Evolutionary conservation across 2,113 vertebrate species (phyloP).

Genomic region (Mus spicilegus): DNA sequence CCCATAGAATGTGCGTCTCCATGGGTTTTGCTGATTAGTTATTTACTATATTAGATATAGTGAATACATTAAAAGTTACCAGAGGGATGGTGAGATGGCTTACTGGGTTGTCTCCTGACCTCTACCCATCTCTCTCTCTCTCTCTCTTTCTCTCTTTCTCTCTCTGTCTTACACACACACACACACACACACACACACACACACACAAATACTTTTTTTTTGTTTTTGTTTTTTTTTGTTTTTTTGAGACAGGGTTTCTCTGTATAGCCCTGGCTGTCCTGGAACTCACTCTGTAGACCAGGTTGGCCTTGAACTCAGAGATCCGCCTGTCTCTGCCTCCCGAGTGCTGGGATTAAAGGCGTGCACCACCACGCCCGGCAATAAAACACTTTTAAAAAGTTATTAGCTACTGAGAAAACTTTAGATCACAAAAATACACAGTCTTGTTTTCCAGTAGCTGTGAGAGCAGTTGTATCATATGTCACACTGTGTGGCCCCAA

Average conservation of each 20-base stretch:
- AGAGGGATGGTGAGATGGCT: not conserved
- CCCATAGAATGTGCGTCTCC: slow-evolving; percentile 36
- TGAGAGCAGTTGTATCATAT: not conserved
- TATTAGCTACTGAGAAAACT: not conserved
- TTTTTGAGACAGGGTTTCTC: too few species aligned
- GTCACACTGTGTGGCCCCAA: not conserved
- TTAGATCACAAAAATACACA: not conserved
- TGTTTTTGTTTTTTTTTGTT: too few species aligned
- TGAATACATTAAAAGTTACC: not conserved
- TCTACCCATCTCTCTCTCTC: not conserved
- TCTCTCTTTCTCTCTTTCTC: not conserved
- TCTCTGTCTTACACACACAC: not conserved
- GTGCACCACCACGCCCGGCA: too few species aligned
- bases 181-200: not conserved
- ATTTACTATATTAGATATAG: not conserved
- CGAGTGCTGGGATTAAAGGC: too few species aligned
- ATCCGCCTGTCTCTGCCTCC: too few species aligned
- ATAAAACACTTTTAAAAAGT: not conserved
- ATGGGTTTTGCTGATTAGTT: not conserved
- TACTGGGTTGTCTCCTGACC: not conserved
- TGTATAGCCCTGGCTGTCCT: too few species aligned
- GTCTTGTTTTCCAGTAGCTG: not conserved
- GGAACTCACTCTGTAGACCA: too few species aligned
- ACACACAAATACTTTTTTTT: too few species aligned
- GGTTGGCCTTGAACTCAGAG: too few species aligned